Base-by-base conservation (phyloP, 2,113 vertebrate genomes). In the Baryphthengus martii region DNA sequence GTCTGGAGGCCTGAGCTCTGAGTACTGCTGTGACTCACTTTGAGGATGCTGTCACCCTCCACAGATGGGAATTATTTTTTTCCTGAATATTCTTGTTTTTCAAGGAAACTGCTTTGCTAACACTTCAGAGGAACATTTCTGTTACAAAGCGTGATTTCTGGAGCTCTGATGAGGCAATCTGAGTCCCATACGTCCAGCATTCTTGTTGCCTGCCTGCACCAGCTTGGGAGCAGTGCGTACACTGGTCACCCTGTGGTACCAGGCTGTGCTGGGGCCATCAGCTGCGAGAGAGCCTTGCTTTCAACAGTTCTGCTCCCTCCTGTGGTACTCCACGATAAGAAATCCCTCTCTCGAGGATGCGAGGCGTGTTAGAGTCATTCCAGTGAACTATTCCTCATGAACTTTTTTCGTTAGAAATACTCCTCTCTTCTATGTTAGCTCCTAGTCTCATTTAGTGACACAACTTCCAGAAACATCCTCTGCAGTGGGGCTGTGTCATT, bases 341-440 rank as follows among this genome's bases (percentile, higher is more conserved):
- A 89, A 75, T 50, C 50, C 35, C 33, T 53, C 47, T n/a, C 1
- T 5, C 33, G 20, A 11, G 28, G 24, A 39, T 13, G 16, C 2
- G 13, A 82, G 10, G 35, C 21, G 6, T 9, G 42, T 39, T 44
- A 59, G 23, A 85, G 18, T 24, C n/a, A 26, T 55, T 42, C 35
- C 44, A 73, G 29, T 33, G 40, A 37, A n/a, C n/a, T 33, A 65
- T 53, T 55, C 9, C 21, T 85, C 0, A 0, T 18, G 11, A 52
- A 10, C 24, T 21, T 78, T 58, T 55, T 37, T 37, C 65, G 4
- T 68, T 50, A 61, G 62, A 90, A 91, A 29, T 37, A 25, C 23
- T 61, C 24, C n/a, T 74, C 45, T 52, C 11, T 74, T 62, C 77
- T 45, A 4, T 17, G 6, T 52, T 29, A 62, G 25, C 42, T 62